phyloP scores from a whole-genome alignment of 1,140 invertebrate genomes.

The Lasioglossum albipes region DNA sequence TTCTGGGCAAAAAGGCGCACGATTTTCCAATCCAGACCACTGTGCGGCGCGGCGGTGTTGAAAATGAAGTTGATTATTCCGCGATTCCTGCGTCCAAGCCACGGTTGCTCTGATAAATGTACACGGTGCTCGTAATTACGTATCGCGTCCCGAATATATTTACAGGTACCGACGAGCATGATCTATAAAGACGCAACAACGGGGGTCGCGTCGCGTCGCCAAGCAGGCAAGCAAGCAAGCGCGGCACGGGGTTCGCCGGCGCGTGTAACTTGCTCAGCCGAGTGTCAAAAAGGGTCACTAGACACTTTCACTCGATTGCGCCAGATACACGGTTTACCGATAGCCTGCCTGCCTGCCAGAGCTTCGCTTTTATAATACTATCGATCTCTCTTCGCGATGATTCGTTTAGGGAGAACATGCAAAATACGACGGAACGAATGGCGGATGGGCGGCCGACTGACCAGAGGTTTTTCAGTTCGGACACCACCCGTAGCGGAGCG shows the following conservation, averaged over 20 bases:
- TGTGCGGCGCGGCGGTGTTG: too few relatives aligned
- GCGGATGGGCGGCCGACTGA: neutral
- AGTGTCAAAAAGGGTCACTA: conserved; percentile 78
- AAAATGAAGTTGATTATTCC: too few relatives aligned
- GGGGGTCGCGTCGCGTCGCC: conserved; percentile 19
- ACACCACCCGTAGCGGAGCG: too few relatives aligned
- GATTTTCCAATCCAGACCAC: too few relatives aligned
- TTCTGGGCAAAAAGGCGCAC: too few relatives aligned
- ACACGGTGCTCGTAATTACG: conserved; percentile 13
- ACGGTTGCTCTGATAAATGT: neutral
- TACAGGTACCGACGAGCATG: conserved; percentile 32
- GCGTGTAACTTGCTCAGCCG: conserved; percentile 75
- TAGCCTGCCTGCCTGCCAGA: conserved; percentile 43
- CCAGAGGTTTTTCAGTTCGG: too few relatives aligned
- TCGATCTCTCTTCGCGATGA: conserved; percentile 41
- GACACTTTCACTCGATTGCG: conserved; percentile 78
- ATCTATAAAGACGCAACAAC: conserved; percentile 23
- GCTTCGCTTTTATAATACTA: conserved; percentile 54
- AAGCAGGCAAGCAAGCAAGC: conserved; percentile 17
- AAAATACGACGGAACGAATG: conserved; percentile 17
- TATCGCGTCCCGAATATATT: conserved; percentile 33
- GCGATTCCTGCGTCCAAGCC: too few relatives aligned
- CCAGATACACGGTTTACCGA: conserved; percentile 70
- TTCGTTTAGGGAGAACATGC: conserved; percentile 37
- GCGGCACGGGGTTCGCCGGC: conserved; percentile 68